A percentile compares a stretch with the other conserved stretches of the same genome.
phyloP scores from a whole-genome alignment of 2,888 invertebrate species.

The Choristoneura rosaceana region DNA sequence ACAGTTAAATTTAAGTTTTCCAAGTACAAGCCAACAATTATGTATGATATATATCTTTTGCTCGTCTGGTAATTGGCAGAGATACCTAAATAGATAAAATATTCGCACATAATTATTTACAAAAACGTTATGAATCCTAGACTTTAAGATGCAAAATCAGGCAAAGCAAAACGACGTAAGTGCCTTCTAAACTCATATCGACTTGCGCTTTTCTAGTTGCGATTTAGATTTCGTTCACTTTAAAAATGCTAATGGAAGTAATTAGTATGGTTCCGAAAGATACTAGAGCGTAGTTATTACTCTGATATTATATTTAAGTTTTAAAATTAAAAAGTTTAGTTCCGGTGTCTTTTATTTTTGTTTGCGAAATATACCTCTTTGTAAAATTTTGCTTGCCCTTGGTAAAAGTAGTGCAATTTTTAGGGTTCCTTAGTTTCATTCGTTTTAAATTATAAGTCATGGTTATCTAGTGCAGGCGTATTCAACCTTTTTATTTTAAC shows the following conservation, averaged over 20 bases:
- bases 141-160: not conserved
- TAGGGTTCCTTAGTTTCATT: too few relatives aligned
- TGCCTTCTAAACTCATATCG: not conserved
- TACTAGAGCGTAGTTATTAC: conserved; percentile 34
- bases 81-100: conserved; percentile 17
- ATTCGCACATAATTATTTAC: conserved; percentile 24
- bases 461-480: too few relatives aligned
- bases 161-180: not conserved
- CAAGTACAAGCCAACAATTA: not conserved
- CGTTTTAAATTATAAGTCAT: too few relatives aligned
- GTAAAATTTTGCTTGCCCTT: not conserved
- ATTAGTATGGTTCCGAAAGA: conserved; percentile 35
- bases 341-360: conserved; percentile 14
- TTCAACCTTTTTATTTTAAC: too few relatives aligned
- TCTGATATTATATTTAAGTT: conserved; percentile 6
- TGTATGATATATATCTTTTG: not conserved
- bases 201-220: not conserved
- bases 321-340: conserved; percentile 7
- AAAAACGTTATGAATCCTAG: not conserved
- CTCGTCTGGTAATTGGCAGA: conserved; percentile 10
- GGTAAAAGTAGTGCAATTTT: not conserved
- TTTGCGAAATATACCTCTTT: not conserved
- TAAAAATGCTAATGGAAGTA: conserved; percentile 22
- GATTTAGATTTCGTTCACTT: not conserved
- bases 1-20: not conserved